Evolutionary conservation across 1,140 invertebrate genomes (phyloP), one percentile per base, ranked within the genome.

Genomic region (Paraescarpia echinospica): DNA sequence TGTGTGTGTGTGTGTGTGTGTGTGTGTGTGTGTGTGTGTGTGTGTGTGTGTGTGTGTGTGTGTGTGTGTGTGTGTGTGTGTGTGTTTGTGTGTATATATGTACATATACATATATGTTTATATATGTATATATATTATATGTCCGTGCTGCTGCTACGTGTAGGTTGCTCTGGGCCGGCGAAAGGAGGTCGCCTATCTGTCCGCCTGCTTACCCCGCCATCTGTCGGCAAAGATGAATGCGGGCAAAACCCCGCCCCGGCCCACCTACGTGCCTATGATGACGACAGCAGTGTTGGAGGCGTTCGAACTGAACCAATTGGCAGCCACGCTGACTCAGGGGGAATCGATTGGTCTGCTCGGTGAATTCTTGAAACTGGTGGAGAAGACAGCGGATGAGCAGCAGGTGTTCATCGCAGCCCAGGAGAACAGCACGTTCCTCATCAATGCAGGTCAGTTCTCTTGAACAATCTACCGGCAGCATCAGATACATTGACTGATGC

Each of bases 61-160:
- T n/a, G n/a, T n/a, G n/a, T n/a, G n/a, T n/a, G n/a, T n/a, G n/a
- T n/a, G n/a, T n/a, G n/a, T n/a, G n/a, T n/a, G n/a, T n/a, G n/a
- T n/a, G n/a, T n/a, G n/a, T n/a, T n/a, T 31, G 22, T 77, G 22
- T 31, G 22, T 77, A 77, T 77, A 77, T 77, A 77, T 77, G 18
- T 77, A 77, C 18, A 77, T 77, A 77, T 77, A 77, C 18, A 77
- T 77, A 77, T 77, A 77, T 77, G 18, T 77, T 8, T 77, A 77
- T 77, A 77, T 77, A 77, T 77, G 18, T 77, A 77, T 77, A 77
- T 77, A 77, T 77, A 77, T 77, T 77, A 77, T 77, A 77, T 77
- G 18, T 77, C 5, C 27, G 18, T 12, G 12, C 41, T 6, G 0
- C 27, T 27, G 22, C 4, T 27, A 31, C 59, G 22, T 18, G 22